Percentiles rank a stretch among this genome's conserved stretches.
Conservation (phyloP, 2,113 vertebrate genomes). For the Regulus satrapa region DNA sequence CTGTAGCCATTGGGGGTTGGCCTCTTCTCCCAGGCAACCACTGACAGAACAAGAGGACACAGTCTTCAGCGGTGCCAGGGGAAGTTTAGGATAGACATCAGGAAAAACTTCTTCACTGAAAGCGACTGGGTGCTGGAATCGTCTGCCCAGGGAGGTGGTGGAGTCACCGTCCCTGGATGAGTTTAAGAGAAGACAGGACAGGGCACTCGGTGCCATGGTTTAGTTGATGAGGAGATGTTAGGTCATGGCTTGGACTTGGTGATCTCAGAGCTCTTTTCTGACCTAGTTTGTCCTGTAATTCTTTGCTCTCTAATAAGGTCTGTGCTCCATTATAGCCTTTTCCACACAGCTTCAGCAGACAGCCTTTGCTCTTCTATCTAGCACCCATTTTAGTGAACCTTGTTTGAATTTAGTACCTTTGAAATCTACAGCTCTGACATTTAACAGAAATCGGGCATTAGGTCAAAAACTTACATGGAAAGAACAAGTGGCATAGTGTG, state of each 20-base stretch:
- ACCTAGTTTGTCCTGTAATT: neutral
- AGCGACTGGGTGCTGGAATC: neutral
- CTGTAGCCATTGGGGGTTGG: accelerated
- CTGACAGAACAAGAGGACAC: neutral
- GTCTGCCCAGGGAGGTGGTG: neutral
- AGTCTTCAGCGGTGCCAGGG: neutral
- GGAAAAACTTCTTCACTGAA: neutral
- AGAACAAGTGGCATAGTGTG: neutral
- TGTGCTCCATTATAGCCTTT: neutral
- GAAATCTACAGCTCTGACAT: neutral
- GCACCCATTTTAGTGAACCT: neutral
- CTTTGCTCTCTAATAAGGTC: neutral
- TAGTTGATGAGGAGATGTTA: neutral
- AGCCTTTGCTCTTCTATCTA: neutral
- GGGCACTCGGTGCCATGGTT: neutral
- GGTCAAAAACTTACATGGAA: neutral
- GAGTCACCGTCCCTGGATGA: accelerated
- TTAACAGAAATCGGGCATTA: neutral
- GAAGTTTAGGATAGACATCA: neutral
- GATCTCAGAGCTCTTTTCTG: neutral
- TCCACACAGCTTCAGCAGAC: neutral
- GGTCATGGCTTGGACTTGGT: neutral
- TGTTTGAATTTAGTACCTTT: neutral
- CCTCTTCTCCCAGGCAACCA: neutral
- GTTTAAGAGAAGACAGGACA: neutral